Evolutionary conservation across 2,113 vertebrate species (phyloP), one percentile per base, ranked within the genome.

Genomic region (Crotalus viridis): DNA sequence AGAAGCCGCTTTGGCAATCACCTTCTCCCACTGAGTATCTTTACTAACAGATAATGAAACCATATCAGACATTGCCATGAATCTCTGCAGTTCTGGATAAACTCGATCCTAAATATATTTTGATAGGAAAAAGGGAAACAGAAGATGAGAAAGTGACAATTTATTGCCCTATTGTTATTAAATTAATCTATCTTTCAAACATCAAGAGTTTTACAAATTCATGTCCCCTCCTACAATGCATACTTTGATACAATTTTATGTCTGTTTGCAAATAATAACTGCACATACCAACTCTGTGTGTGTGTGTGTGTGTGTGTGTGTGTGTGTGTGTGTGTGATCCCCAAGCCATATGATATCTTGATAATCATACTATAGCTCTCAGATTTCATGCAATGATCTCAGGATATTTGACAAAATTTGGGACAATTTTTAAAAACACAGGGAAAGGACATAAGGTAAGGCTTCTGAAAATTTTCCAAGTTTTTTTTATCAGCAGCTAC

Each of bases 81-180:
- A 97, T 85, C 98, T 98, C 97, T 99, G 99, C 88, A 99, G 96
- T 92, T 99, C 98, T 48, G 99, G 98, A 95, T 99, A 99, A 61
- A 99, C 97, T 55, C 99, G 98, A 95, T 99, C 99, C 99, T 99
- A 95, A 56, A 33, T 91, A 92, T 54, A 22, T 94, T 85, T 93
- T 51, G 91, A 39, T 89, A 81, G 90, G 93, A 92, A 92, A 90
- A 85, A 15, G 87, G 19, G 46, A 93, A 15, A 43, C 3, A 33
- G 89, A 39, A 0, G 89, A 1, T 7, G 96, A 89, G 4, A 21
- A 19, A 43, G 17, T 81, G 33, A 81, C 13, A 3, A 33, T 43
- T 43, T 81, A 43, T 43, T 43, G 74, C 33, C 3, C 69, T 39
- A 39, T 19, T 81, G 33, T 81, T 81, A 39, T 81, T 43, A 39